Conservation (phyloP, 2,888 invertebrate species). For the Heliconius cydno region DNA sequence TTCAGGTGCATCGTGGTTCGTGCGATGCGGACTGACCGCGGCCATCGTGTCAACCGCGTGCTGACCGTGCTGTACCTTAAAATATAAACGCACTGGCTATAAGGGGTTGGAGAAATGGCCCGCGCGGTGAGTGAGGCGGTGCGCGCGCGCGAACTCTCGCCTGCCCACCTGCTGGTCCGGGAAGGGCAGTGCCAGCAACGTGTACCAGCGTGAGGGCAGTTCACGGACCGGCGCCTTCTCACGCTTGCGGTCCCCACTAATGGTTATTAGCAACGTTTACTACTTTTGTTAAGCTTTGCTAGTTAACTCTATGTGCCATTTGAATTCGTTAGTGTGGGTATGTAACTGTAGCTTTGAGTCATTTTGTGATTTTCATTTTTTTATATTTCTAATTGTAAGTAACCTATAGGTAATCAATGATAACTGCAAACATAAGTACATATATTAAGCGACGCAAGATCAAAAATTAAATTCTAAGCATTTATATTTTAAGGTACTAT, state of each 20-base stretch:
- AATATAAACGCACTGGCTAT: conserved; percentile 81
- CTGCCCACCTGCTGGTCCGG: conserved; percentile 96
- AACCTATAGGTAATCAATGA: background rate
- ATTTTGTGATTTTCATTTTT: background rate
- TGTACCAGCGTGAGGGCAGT: conserved; percentile 94
- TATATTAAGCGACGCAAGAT: background rate
- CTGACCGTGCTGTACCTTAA: conserved; percentile 68
- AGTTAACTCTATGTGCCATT: conserved; percentile 1
- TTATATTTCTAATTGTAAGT: background rate
- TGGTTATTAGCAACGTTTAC: conserved; percentile 40
- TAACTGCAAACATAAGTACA: background rate
- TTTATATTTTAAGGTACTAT: conserved; percentile 67
- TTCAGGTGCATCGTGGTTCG: conserved; percentile 45
- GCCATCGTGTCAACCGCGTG: conserved; percentile 69
- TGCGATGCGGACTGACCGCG: conserved; percentile 55
- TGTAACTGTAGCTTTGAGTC: background rate
- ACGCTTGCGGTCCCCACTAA: conserved; percentile 64
- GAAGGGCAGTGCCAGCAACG: conserved; percentile 94
- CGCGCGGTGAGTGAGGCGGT: conserved; percentile 88
- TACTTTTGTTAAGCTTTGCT: conserved; percentile 21
- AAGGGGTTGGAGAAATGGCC: conserved; percentile 95
- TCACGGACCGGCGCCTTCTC: conserved; percentile 76
- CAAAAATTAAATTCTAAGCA: conserved; percentile 38
- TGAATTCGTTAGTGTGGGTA: background rate
- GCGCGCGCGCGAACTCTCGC: conserved; percentile 90